Evolutionary conservation across 2,888 invertebrate species (phyloP).

Genomic region (Drosophila subsilvestris): DNA sequence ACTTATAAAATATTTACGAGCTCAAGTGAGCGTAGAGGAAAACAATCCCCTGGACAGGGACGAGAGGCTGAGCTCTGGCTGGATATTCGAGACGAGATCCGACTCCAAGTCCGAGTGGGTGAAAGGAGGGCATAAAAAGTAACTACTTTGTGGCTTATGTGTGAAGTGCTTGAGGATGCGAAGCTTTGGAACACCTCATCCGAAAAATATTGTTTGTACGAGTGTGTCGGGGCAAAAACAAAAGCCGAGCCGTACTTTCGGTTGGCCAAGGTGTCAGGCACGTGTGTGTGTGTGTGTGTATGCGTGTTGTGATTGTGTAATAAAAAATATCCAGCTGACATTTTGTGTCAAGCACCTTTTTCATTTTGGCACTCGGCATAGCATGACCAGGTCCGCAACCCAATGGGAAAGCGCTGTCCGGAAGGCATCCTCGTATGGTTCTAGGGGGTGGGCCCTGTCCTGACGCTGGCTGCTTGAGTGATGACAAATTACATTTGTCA

Average conservation of each 20-base stretch:
- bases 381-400: conserved; percentile 53
- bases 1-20: conserved; percentile 80
- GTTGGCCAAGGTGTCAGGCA: conserved; percentile 43
- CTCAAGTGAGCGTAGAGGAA: conserved; percentile 62
- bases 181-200: neutral
- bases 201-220: conserved; percentile 28
- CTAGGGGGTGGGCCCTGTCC: conserved; percentile 14
- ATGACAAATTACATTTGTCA: conserved; percentile 83
- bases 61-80: neutral
- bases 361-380: conserved; percentile 76
- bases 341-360: conserved; percentile 81
- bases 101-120: conserved; percentile 4
- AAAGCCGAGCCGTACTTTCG: conserved; percentile 31
- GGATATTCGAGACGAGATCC: conserved; percentile 2
- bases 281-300: conserved; percentile 21
- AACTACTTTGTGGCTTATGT: conserved; percentile 79
- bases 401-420: neutral
- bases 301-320: conserved; percentile 73
- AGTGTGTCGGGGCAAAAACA: conserved; percentile 36
- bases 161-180: conserved; percentile 41
- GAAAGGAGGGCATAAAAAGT: conserved; percentile 67
- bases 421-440: conserved; percentile 1
- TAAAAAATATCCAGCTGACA: conserved; percentile 80
- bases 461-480: conserved; percentile 79
- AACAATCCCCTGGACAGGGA: conserved; percentile 13